Evolutionary conservation across 2,797 vertebrate genomes (phyloP).

Genomic region (Telmatherina bonti): DNA sequence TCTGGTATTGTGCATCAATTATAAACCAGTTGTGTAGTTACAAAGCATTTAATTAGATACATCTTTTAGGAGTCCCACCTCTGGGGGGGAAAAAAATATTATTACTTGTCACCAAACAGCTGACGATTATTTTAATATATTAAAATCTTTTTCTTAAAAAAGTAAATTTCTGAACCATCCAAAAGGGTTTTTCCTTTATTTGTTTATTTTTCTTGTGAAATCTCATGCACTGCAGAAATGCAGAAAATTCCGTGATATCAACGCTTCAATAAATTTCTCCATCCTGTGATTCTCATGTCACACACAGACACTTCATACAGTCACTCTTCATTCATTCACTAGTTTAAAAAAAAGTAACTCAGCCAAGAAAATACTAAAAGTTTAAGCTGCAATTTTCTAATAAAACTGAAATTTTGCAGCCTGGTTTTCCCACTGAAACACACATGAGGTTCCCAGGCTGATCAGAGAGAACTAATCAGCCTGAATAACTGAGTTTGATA

Average conservation of each 20-base stretch:
- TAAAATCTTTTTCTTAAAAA: no score
- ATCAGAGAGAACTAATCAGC: constrained; percentile 1
- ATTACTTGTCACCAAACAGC: no score
- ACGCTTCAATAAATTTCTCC: not conserved
- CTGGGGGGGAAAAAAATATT: no score
- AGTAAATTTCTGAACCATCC: not conserved
- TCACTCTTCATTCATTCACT: not conserved
- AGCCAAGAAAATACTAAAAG: not conserved
- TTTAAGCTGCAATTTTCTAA: not conserved
- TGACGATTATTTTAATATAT: no score
- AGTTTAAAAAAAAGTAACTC: not conserved
- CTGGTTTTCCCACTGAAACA: constrained; percentile 1
- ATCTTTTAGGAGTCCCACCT: no score
- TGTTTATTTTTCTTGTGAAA: not conserved
- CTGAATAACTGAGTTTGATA: constrained; percentile 56
- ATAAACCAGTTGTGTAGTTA: no score
- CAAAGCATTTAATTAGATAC: no score
- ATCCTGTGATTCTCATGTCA: not conserved
- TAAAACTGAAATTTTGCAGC: not conserved
- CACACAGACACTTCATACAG: not conserved
- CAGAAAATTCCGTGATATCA: not conserved
- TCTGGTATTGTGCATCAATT: no score
- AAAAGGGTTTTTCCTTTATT: not conserved
- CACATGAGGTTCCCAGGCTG: not conserved
- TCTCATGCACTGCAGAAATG: not conserved